Percentiles rank a stretch among this genome's conserved stretches.
Evolutionary conservation across 2,888 invertebrate genomes (phyloP).

Genomic region (Ophonus ardosiacus): DNA sequence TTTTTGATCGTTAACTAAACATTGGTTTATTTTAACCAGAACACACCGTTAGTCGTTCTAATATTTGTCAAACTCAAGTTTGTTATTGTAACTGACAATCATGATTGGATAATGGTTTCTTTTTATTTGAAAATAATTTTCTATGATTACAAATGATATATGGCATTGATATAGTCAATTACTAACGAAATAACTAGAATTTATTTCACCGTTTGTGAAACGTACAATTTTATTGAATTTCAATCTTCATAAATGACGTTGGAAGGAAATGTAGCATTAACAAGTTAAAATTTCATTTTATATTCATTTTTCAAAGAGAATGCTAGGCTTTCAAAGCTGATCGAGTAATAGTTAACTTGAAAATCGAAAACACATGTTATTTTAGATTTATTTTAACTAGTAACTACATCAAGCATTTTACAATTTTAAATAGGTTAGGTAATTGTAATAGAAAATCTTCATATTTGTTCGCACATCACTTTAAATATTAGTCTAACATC

Average conservation of each 20-base stretch:
- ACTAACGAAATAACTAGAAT: slow-evolving; percentile 36
- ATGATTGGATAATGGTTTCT: slow-evolving; percentile 40
- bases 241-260: neutral
- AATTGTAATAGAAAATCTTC: too few species aligned
- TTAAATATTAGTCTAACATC: too few species aligned
- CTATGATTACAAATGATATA: slow-evolving; percentile 38
- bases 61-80: slow-evolving; percentile 14
- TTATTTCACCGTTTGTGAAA: slow-evolving; percentile 3
- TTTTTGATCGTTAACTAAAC: slow-evolving; percentile 52
- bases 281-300: neutral
- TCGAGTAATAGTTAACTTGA: neutral
- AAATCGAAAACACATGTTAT: neutral
- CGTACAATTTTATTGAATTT: slow-evolving; percentile 16
- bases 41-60: neutral
- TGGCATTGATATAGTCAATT: slow-evolving; percentile 22
- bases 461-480: too few species aligned
- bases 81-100: slow-evolving; percentile 38
- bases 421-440: too few species aligned
- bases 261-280: neutral
- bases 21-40: slow-evolving; percentile 48
- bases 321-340: neutral
- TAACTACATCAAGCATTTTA: too few species aligned
- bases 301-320: neutral
- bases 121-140: slow-evolving; percentile 47
- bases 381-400: too few species aligned